Base-by-base conservation (phyloP, 1,140 invertebrate genomes). In the Drosophila navojoa region DNA sequence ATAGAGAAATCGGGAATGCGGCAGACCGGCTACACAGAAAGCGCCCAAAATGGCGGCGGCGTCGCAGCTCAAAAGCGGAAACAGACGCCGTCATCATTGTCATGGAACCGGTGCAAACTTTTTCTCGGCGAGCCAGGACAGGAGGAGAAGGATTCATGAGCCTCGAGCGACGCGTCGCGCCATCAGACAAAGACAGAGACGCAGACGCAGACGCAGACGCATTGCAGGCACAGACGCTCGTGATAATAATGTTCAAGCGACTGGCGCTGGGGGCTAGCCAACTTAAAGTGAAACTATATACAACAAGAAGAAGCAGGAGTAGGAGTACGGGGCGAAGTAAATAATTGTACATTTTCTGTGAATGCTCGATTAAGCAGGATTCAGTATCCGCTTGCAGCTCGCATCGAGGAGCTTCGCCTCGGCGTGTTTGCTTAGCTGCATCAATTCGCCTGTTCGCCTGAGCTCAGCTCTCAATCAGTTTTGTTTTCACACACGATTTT, bases 401-500 rank as follows among this genome's bases (percentile, higher is more conserved):
- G 42, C 42, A 44, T 19, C 42, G 9, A 38, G 10, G 3, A 57
- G 55, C 42, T 29, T 15, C 15, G 15, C n/a, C 52, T 55, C 40
- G 27, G 29, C 50, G 64, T 62, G 64, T 71, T 74, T 73, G 40
- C 50, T 57, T 61, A 54, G 58, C 54, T 69, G 59, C 63, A 62
- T 62, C 82, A 71, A 81, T 87, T 76, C 19, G 19, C 71, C 52
- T 11, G 32, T 52, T 29, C 35, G 11, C 60, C 61, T 61, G 15
- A 64, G 42, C 42, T 16, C n/a, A 16, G 42, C 42, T 81, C 72
- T 66, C 82, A 86, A 86, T 86, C 82, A 89, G 81, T 82, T 81
- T 89, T 71, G 67, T 79, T 87, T 87, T 82, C 79, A 81, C 79
- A 87, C 76, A 80, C 71, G 61, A 82, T 74, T 89, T 82, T 87